Evolutionary conservation across 2,113 vertebrate genomes (phyloP).

Genomic region (Rhinichthys klamathensis): DNA sequence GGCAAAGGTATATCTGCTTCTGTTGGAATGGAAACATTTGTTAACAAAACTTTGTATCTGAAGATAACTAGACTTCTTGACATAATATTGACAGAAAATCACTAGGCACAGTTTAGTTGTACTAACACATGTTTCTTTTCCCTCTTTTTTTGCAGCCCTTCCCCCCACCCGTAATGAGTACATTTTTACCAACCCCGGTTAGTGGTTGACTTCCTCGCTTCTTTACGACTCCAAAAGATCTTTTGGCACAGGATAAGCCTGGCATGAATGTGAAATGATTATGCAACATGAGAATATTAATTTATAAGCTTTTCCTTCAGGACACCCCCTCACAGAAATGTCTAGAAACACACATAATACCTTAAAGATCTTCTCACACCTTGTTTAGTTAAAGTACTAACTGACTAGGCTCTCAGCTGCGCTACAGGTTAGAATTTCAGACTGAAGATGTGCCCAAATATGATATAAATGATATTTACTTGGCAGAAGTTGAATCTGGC

Average conservation of each 20-base stretch:
- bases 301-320: not conserved
- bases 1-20: not conserved
- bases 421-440: slow-evolving; percentile 14
- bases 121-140: slow-evolving; percentile 56
- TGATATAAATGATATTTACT: slow-evolving; percentile 61
- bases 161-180: slow-evolving; percentile 22
- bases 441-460: slow-evolving; percentile 43
- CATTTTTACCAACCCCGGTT: slow-evolving; percentile 6
- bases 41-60: not conserved
- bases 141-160: slow-evolving; percentile 10
- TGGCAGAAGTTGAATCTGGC: slow-evolving; percentile 57
- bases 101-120: slow-evolving; percentile 39
- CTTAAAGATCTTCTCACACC: not conserved
- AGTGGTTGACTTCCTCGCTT: not conserved
- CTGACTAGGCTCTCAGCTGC: not conserved
- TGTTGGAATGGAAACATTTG: not conserved
- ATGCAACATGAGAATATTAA: slow-evolving; percentile 29
- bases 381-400: not conserved
- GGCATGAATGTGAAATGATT: slow-evolving; percentile 19
- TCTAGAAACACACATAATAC: slow-evolving; percentile 2
- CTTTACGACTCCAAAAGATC: slow-evolving; percentile 18
- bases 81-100: slow-evolving; percentile 29
- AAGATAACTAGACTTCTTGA: slow-evolving; percentile 20
- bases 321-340: slow-evolving; percentile 5
- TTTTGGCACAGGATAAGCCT: slow-evolving; percentile 1